A percentile compares a stretch with the other conserved stretches of the same genome.
Evolutionary conservation across 2,888 invertebrate species (phyloP).

Genomic region (Anticlea derivata): DNA sequence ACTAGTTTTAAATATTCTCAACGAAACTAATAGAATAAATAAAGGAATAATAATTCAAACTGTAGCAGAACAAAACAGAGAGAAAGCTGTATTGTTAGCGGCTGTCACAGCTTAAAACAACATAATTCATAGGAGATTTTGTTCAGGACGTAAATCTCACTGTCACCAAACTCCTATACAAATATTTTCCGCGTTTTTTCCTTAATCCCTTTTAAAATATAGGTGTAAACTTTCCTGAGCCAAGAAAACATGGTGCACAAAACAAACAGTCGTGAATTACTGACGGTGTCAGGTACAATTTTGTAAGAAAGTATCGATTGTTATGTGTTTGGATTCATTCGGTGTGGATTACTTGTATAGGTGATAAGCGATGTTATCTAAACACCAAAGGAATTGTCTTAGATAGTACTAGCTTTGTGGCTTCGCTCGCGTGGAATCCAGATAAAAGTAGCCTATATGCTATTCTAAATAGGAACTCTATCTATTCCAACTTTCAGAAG

Average conservation of each 20-base stretch:
- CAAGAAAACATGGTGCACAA: slow-evolving; percentile 17
- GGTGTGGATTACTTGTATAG: neutral
- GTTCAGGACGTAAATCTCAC: slow-evolving; percentile 63
- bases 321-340: neutral
- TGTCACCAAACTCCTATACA: slow-evolving; percentile 53
- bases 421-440: too few relatives aligned
- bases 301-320: neutral
- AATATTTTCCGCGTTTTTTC: slow-evolving; percentile 47
- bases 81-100: slow-evolving; percentile 69
- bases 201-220: slow-evolving; percentile 41
- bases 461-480: too few relatives aligned
- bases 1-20: slow-evolving; percentile 5
- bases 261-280: slow-evolving; percentile 18
- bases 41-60: slow-evolving; percentile 33
- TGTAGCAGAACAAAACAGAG: slow-evolving; percentile 48
- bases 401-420: too few relatives aligned
- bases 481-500: too few relatives aligned
- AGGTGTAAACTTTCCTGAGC: slow-evolving; percentile 30
- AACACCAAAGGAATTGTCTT: too few relatives aligned
- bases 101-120: slow-evolving; percentile 63
- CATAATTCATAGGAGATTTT: slow-evolving; percentile 69
- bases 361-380: too few relatives aligned
- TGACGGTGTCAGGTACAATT: neutral
- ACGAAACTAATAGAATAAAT: slow-evolving; percentile 9
- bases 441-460: too few relatives aligned